These are phyloP conservation scores for Danio tinwini DNA, from an alignment of 2,797 vertebrate species.

Conservation along the genomic window DNA sequence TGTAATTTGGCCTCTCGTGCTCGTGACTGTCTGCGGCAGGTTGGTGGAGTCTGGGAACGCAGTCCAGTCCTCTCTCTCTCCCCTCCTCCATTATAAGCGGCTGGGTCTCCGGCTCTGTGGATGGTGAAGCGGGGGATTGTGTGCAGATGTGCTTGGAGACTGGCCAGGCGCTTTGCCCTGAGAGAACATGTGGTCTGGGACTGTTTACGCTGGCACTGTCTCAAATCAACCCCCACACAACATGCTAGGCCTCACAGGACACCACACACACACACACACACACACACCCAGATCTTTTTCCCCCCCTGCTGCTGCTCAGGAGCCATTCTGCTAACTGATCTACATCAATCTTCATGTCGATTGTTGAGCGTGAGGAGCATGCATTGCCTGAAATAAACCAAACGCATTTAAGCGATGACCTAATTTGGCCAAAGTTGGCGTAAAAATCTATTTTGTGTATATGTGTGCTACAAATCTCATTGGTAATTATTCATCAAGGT, in stretches of 20 bases:
- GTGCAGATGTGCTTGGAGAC: constrained; percentile 84
- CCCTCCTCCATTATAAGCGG: constrained; percentile 18
- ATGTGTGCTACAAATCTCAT: background rate
- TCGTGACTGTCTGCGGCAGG: constrained; percentile 56
- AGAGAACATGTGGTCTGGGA: constrained; percentile 85
- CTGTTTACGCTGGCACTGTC: constrained; percentile 81
- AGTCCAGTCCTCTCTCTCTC: constrained; percentile 12
- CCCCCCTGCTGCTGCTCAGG: constrained; percentile 13
- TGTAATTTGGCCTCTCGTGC: constrained; percentile 36
- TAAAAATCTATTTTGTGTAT: background rate
- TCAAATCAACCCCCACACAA: constrained; percentile 80
- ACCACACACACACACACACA: constrained; percentile 27
- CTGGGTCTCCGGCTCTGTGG: constrained; percentile 68
- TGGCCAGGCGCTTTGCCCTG: constrained; percentile 80
- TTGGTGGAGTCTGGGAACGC: constrained; percentile 69
- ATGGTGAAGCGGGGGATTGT: constrained; percentile 75
- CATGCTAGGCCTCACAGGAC: constrained; percentile 51
- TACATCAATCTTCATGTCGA: constrained; percentile 3
- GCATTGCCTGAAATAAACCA: background rate
- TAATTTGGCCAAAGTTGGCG: background rate
- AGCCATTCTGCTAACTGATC: constrained; percentile 10
- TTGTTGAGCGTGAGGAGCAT: constrained; percentile 23
- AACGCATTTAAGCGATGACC: constrained; percentile 1
- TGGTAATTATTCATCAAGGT: background rate
- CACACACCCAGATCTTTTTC: constrained; percentile 63